phyloP scores from a whole-genome alignment of 2,888 invertebrate species.

The Andrena bucephala region DNA sequence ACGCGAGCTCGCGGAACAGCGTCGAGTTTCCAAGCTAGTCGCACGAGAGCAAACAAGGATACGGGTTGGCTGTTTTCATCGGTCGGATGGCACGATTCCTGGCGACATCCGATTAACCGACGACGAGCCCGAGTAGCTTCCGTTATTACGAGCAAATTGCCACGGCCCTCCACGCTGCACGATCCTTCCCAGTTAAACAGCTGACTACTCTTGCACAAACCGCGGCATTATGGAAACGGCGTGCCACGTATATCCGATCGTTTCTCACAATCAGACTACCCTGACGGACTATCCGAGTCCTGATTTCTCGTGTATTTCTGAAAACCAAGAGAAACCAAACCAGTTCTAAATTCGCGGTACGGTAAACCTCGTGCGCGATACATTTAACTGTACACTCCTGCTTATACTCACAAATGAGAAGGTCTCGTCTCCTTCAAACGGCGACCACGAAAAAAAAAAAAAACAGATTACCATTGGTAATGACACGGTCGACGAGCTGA shows the following conservation, averaged over 20 bases:
- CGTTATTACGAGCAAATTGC: slow-evolving; percentile 79
- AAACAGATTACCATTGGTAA: not conserved
- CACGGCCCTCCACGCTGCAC: slow-evolving; percentile 49
- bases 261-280: slow-evolving; percentile 30
- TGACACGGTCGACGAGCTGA: not conserved
- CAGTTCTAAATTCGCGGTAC: not conserved
- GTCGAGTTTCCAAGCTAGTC: slow-evolving; percentile 23
- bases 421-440: not conserved
- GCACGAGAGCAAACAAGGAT: slow-evolving; percentile 26
- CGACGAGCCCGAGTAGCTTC: slow-evolving; percentile 69
- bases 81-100: slow-evolving; percentile 61
- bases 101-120: slow-evolving; percentile 78
- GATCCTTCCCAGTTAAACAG: slow-evolving; percentile 75
- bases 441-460: not conserved
- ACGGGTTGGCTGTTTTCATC: slow-evolving; percentile 48
- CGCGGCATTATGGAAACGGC: no score
- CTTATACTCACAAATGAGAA: slow-evolving; percentile 19
- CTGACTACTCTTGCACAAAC: slow-evolving; percentile 72
- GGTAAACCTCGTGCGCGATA: slow-evolving; percentile 17
- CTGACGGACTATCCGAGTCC: no score
- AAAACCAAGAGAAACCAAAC: not conserved
- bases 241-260: slow-evolving; percentile 36
- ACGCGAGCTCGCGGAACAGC: slow-evolving; percentile 9
- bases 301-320: no score
- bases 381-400: slow-evolving; percentile 1